Evolutionary conservation across 2,888 invertebrate genomes (phyloP).

Genomic region (Chaitophorus viminalis): DNA sequence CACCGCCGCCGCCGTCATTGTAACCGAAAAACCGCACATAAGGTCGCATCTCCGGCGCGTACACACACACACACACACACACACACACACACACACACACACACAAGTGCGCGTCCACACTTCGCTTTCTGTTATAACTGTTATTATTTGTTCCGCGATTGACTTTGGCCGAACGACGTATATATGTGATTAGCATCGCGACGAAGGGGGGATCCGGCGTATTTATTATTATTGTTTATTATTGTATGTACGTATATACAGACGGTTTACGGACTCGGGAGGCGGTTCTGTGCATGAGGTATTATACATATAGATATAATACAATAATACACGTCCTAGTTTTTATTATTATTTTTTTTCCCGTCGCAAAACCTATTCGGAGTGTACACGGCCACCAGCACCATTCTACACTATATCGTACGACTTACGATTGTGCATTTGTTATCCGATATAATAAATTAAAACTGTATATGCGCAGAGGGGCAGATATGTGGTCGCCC

Average conservation of each 20-base stretch:
- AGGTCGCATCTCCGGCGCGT: slow-evolving; percentile 15
- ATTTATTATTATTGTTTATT: neutral
- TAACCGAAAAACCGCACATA: slow-evolving; percentile 60
- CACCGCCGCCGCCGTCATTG: slow-evolving; percentile 21
- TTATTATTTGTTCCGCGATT: slow-evolving; percentile 34
- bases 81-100: too few relatives aligned
- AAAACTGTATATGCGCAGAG: too few relatives aligned
- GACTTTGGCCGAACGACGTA: neutral
- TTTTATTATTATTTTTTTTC: too few relatives aligned
- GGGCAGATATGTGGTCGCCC: too few relatives aligned
- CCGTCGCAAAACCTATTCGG: too few relatives aligned
- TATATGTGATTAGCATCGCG: slow-evolving; percentile 29
- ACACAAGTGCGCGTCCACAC: neutral
- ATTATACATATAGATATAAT: too few relatives aligned
- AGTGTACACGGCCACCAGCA: too few relatives aligned
- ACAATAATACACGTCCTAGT: too few relatives aligned
- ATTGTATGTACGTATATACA: neutral
- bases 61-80: neutral
- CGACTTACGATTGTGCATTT: too few relatives aligned
- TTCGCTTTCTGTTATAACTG: slow-evolving; percentile 26
- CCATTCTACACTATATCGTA: too few relatives aligned
- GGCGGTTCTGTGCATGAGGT: too few relatives aligned
- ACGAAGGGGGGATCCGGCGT: slow-evolving; percentile 8
- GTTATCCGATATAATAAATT: too few relatives aligned
- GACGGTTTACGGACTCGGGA: neutral